Conservation (phyloP, 2,888 invertebrate species). For the Mythimna pallens region DNA sequence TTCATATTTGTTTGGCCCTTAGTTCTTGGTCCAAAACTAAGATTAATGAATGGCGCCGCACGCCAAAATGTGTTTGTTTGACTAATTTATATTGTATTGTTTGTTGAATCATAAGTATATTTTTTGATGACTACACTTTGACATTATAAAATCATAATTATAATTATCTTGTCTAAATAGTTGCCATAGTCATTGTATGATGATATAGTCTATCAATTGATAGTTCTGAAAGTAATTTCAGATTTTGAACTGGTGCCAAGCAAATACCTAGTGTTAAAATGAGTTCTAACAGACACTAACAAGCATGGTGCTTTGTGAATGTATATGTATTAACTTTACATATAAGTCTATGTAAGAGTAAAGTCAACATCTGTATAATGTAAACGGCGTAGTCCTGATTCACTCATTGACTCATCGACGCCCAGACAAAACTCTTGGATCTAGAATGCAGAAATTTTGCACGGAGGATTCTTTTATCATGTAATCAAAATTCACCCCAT, state of each 20-base stretch:
- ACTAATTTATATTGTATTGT: constrained; percentile 3
- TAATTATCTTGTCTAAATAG: constrained; percentile 8
- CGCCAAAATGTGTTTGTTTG: constrained; percentile 19
- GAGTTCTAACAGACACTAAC: constrained; percentile 42
- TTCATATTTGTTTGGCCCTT: constrained; percentile 40
- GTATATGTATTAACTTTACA: constrained; percentile 24
- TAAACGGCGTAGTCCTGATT: too few relatives aligned
- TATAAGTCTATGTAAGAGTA: neutral
- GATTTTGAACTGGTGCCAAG: constrained; percentile 35
- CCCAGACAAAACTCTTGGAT: too few relatives aligned
- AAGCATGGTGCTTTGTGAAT: constrained; percentile 52
- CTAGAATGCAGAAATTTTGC: too few relatives aligned
- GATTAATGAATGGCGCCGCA: constrained; percentile 21
- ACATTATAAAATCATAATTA: neutral
- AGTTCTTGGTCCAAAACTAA: constrained; percentile 35
- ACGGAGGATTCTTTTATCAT: too few relatives aligned
- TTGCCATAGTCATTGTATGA: constrained; percentile 9
- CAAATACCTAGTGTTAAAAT: constrained; percentile 25
- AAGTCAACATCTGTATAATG: neutral
- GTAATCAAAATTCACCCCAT: too few relatives aligned
- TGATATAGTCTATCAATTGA: constrained; percentile 13
- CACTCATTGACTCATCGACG: too few relatives aligned
- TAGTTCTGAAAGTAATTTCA: constrained; percentile 5
- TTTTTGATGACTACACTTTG: constrained; percentile 5
- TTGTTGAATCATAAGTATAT: neutral